phyloP scores from a whole-genome alignment of 2,888 invertebrate species.

The Ochropleura leucogaster region DNA sequence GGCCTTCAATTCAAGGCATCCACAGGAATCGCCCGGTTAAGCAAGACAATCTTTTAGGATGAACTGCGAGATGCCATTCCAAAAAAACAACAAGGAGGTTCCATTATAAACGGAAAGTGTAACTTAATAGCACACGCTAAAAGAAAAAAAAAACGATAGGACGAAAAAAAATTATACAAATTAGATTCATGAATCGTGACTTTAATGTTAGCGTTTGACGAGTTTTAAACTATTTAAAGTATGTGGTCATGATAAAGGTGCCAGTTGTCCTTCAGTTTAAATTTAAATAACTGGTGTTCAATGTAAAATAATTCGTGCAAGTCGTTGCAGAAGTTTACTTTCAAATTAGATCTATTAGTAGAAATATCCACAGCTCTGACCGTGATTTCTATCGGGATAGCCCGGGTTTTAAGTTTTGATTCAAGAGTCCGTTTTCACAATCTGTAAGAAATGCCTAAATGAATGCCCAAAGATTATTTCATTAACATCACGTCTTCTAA shows the following conservation, averaged over 20 bases:
- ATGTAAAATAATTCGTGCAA: constrained; percentile 20
- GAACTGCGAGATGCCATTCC: no score
- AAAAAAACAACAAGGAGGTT: no score
- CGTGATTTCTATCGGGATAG: neutral
- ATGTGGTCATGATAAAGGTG: constrained; percentile 39
- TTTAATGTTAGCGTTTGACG: constrained; percentile 47
- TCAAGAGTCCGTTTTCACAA: neutral
- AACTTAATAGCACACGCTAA: neutral
- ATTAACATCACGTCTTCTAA: no score
- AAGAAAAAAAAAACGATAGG: neutral
- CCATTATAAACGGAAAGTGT: neutral
- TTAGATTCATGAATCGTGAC: constrained; percentile 60
- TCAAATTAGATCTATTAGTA: constrained; percentile 4
- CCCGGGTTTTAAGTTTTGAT: neutral
- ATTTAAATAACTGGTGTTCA: constrained; percentile 34
- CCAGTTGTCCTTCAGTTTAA: constrained; percentile 47
- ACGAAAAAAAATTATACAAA: constrained; percentile 34
- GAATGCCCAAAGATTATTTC: neutral
- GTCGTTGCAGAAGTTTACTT: constrained; percentile 6
- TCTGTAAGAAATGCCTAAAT: neutral
- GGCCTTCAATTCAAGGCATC: no score
- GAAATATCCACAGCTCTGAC: neutral
- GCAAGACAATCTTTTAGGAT: no score
- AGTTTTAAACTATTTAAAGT: constrained; percentile 35
- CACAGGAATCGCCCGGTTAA: no score